These are phyloP conservation scores for Smithornis capensis DNA, from an alignment of 2,113 vertebrate genomes.

Conservation along the genomic window DNA sequence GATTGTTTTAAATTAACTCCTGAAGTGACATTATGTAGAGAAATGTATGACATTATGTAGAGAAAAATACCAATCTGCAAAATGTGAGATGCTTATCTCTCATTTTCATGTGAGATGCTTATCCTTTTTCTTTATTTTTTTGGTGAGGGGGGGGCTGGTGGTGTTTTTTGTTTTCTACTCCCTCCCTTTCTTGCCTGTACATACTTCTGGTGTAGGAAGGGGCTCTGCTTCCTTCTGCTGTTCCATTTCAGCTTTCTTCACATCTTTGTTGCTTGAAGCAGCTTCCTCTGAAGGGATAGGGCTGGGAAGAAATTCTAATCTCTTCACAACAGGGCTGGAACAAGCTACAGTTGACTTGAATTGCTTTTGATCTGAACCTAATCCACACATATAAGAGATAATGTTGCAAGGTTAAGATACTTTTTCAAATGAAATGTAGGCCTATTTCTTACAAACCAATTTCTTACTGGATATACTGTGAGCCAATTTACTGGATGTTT, in stretches of 20 bases:
- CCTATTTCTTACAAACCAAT: not conserved
- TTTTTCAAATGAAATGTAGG: not conserved
- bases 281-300: constrained; percentile 6
- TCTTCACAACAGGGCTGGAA: constrained; percentile 60
- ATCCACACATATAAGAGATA: not conserved
- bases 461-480: not conserved
- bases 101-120: too few species aligned
- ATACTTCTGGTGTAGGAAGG: constrained; percentile 68
- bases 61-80: not conserved
- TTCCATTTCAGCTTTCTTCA: constrained; percentile 41
- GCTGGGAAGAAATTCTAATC: constrained; percentile 58
- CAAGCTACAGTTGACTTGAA: constrained; percentile 67
- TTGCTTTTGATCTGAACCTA: constrained; percentile 62
- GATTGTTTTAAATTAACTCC: not conserved
- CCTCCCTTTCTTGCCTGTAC: not conserved
- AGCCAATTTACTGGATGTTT: not conserved
- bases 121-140: too few species aligned
- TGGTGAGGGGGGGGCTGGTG: too few species aligned
- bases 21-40: not conserved
- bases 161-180: not conserved
- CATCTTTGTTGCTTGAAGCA: constrained; percentile 38
- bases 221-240: constrained; percentile 51
- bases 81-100: too few species aligned
- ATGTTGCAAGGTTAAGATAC: not conserved
- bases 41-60: not conserved